A percentile compares a stretch with the other conserved stretches of the same genome.
These are phyloP conservation scores for Meganola albula DNA, from an alignment of 2,888 invertebrate species.

Conservation along the genomic window DNA sequence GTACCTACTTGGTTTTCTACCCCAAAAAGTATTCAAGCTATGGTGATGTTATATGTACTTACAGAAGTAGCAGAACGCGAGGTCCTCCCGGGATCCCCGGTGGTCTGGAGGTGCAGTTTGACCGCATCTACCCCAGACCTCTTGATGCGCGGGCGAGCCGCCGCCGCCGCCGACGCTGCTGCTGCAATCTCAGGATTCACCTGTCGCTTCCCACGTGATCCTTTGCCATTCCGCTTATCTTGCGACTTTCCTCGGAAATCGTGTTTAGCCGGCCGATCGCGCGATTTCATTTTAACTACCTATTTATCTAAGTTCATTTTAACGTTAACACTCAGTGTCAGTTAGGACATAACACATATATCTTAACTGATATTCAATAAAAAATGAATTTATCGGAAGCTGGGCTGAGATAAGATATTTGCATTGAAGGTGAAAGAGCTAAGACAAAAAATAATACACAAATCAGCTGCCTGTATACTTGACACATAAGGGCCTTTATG, in stretches of 20 bases:
- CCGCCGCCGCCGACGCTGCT: slow-evolving; percentile 27
- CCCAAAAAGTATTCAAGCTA: neutral
- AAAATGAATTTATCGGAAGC: slow-evolving; percentile 41
- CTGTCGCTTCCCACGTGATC: slow-evolving; percentile 29
- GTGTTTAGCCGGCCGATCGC: slow-evolving; percentile 45
- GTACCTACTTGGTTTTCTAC: too few relatives aligned
- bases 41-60: slow-evolving; percentile 20
- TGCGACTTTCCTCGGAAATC: slow-evolving; percentile 33
- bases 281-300: slow-evolving; percentile 60
- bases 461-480: slow-evolving; percentile 52
- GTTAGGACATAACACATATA: too few relatives aligned
- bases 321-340: slow-evolving; percentile 27
- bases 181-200: slow-evolving; percentile 18
- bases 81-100: slow-evolving; percentile 64
- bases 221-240: slow-evolving; percentile 35
- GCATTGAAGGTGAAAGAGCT: slow-evolving; percentile 54
- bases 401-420: slow-evolving; percentile 62
- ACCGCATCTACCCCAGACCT: slow-evolving; percentile 68
- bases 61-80: slow-evolving; percentile 69
- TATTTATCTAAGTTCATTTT: slow-evolving; percentile 30
- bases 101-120: slow-evolving; percentile 57
- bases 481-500: slow-evolving; percentile 55
- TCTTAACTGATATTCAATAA: slow-evolving; percentile 28
- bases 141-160: slow-evolving; percentile 42
- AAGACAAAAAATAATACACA: slow-evolving; percentile 59